These are phyloP conservation scores for Dysdera silvatica DNA, from an alignment of 1,140 invertebrate genomes.

Conservation along the genomic window DNA sequence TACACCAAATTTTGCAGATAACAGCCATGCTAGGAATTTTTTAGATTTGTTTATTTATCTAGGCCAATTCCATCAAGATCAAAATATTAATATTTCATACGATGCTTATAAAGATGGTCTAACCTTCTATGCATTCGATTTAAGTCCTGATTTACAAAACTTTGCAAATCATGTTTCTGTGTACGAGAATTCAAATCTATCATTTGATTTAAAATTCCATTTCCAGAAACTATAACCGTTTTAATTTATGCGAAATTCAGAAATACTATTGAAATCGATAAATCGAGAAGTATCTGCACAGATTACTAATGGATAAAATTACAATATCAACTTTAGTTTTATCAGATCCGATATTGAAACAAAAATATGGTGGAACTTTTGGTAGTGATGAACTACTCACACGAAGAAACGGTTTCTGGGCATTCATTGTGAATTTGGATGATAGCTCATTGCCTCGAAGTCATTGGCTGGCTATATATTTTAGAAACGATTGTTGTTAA, in stretches of 20 bases:
- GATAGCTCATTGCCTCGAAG: background rate
- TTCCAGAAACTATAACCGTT: background rate
- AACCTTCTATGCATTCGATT: background rate
- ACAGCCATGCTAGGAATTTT: background rate
- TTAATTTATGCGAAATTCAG: conserved; percentile 1
- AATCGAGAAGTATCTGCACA: background rate
- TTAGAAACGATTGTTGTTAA: background rate
- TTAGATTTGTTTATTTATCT: conserved; percentile 10
- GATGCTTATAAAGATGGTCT: background rate
- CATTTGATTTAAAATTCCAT: conserved; percentile 5
- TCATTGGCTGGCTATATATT: background rate
- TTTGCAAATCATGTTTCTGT: background rate
- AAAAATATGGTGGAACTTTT: background rate
- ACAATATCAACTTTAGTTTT: background rate
- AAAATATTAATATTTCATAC: conserved; percentile 3
- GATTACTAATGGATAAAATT: conserved; percentile 5
- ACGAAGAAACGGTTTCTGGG: background rate
- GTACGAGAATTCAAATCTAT: background rate
- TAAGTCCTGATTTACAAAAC: background rate
- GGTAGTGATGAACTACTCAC: background rate
- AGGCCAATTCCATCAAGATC: background rate
- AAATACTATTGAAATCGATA: background rate
- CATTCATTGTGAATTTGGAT: conserved; percentile 8
- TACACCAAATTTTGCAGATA: conserved; percentile 2
- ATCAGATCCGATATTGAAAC: background rate